These are phyloP conservation scores for Cydia fagiglandana DNA, from an alignment of 1,140 invertebrate genomes.

Conservation along the genomic window DNA sequence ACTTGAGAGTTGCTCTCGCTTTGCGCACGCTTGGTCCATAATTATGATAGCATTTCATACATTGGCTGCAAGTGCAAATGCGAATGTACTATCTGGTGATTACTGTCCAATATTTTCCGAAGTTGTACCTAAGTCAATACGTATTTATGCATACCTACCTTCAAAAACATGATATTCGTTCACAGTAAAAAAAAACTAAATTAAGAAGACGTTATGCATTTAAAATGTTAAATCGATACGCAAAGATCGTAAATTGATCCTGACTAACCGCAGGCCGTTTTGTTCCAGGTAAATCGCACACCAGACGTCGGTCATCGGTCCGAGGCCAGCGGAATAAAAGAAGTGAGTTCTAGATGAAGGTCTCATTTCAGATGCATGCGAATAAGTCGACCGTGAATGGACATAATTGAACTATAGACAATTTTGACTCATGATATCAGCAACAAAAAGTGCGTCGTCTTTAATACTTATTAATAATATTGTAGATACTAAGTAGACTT, in stretches of 20 bases:
- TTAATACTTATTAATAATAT: no score
- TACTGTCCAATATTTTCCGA: no score
- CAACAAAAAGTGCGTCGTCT: no score
- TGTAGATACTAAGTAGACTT: no score
- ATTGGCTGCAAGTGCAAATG: no score
- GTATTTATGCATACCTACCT: not conserved
- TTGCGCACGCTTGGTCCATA: no score
- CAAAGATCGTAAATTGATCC: slow-evolving; percentile 12
- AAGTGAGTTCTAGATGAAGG: slow-evolving; percentile 56
- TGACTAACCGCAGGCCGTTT: slow-evolving; percentile 19
- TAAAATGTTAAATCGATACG: slow-evolving; percentile 8
- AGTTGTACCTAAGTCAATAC: no score
- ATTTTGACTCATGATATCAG: no score
- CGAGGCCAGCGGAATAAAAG: slow-evolving; percentile 73
- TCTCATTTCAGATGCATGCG: slow-evolving; percentile 24
- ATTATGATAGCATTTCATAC: no score
- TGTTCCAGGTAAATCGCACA: slow-evolving; percentile 70
- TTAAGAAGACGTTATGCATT: not conserved
- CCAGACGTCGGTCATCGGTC: slow-evolving; percentile 66
- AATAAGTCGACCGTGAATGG: slow-evolving; percentile 7
- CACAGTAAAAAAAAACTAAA: not conserved
- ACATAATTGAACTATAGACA: not conserved
- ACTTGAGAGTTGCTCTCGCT: no score
- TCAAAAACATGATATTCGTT: not conserved
- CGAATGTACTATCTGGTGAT: no score